Base-by-base conservation (phyloP, 2,113 vertebrate genomes). In the Hirundichthys speculiger region DNA sequence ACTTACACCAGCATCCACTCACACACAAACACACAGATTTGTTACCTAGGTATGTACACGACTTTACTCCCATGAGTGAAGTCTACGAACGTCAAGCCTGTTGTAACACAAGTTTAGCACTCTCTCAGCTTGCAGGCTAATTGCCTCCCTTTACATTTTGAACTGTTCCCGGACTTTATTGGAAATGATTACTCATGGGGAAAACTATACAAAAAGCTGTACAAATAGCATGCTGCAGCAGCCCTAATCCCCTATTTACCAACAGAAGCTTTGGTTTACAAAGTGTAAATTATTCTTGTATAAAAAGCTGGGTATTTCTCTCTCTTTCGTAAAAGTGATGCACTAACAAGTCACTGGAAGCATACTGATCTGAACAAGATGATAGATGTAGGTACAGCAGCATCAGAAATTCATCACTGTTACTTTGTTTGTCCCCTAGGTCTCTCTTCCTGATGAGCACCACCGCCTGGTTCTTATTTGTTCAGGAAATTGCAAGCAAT, bases 171-270 rank as follows among this genome's bases (percentile, higher is more conserved):
- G 74, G 64, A 62, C 68, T 59, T 64, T 47, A 78, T 59, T 80
- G 84, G 82, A 87, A 89, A 83, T 82, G 60, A 65, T 86, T 77
- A 77, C 60, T 86, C 79, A 85, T 72, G 69, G 80, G 71, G 49
- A 70, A 66, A 84, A 64, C 73, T 80, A 63, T 64, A 83, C 75
- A 82, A 68, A 77, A 76, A 79, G 66, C 71, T 79, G 73, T 64
- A 80, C 55, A 18, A 79, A 83, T 42, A 82, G 69, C 45, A 15
- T 45, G 58, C 75, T 40, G 50, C 71, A 77, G 75, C 68, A 72
- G 69, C 12, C 58, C 59, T 79, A 71, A 81, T n/a, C n/a, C 54
- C 54, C 76, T 59, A 75, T 69, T 75, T 59, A 68, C 64, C 69
- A 68, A 77, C 30, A 70, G 41, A 78, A 74, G 65, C 51, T 48